A percentile compares a stretch with the other conserved stretches of the same genome.
Conservation (phyloP, 35 echinoderm and acorn worm species). For the Stichopus chloronotus region DNA sequence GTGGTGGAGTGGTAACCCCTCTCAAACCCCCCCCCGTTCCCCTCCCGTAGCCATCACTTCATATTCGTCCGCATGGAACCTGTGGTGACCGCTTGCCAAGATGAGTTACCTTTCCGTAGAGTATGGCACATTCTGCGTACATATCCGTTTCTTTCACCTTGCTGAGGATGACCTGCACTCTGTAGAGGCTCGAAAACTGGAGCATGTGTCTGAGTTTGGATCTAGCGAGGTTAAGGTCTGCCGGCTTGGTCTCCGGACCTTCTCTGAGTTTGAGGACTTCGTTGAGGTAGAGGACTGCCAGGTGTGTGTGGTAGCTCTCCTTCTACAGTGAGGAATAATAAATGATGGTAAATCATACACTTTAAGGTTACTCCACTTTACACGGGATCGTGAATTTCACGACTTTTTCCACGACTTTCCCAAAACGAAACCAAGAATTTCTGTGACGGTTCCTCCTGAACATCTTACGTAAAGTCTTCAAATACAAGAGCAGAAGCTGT, state of each 20-base stretch:
- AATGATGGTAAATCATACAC: background rate
- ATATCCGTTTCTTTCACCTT: constrained; percentile 98
- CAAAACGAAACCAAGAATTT: too few relatives aligned
- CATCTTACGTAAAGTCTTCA: too few relatives aligned
- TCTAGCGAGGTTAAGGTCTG: constrained; percentile 78
- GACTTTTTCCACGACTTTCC: background rate
- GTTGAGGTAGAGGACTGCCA: constrained; percentile 94
- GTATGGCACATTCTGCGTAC: constrained; percentile 97
- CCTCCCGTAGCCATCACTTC: too few relatives aligned
- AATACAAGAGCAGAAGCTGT: too few relatives aligned
- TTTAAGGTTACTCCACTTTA: background rate
- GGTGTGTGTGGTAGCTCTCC: constrained; percentile 97
- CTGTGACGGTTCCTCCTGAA: background rate
- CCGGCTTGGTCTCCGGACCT: constrained; percentile 16
- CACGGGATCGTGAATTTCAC: background rate
- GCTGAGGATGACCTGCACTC: constrained; percentile 92
- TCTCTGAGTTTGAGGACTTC: constrained; percentile 78
- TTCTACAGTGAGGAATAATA: constrained; percentile 65
- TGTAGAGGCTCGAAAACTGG: constrained; percentile 83
- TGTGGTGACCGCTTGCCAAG: too few relatives aligned
- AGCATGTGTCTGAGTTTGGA: constrained; percentile 96
- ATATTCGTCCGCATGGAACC: too few relatives aligned
- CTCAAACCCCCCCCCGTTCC: too few relatives aligned
- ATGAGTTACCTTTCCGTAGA: constrained; percentile 89
- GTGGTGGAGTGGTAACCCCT: too few relatives aligned